phyloP scores from a whole-genome alignment of 1,140 invertebrate species.

The Daktulosphaira vitifoliae region DNA sequence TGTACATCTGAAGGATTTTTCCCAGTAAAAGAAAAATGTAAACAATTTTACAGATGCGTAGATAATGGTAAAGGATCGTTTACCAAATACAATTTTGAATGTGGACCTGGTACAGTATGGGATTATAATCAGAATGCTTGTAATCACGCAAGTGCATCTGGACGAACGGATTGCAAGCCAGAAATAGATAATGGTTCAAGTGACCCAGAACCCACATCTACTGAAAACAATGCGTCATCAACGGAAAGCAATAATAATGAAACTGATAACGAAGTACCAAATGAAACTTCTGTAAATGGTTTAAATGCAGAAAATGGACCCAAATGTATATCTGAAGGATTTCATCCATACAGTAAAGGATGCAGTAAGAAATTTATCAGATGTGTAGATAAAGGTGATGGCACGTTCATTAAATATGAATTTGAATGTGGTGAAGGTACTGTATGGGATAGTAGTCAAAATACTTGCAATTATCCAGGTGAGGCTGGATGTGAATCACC shows the following conservation, averaged over 20 bases:
- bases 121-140: constrained; percentile 51
- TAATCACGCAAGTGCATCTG: constrained; percentile 48
- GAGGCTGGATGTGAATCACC: constrained; percentile 34
- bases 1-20: constrained; percentile 49
- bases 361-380: constrained; percentile 57
- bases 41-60: constrained; percentile 59
- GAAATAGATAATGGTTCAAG: too few relatives aligned
- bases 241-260: constrained; percentile 6
- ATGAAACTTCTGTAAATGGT: not conserved
- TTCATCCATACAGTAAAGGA: constrained; percentile 50
- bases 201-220: constrained; percentile 8
- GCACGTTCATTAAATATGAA: constrained; percentile 51
- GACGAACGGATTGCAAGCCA: too few relatives aligned
- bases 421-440: constrained; percentile 58
- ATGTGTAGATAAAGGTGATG: constrained; percentile 53
- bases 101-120: constrained; percentile 58
- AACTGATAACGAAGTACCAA: not conserved
- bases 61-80: constrained; percentile 50
- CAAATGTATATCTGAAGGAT: constrained; percentile 45
- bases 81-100: constrained; percentile 53
- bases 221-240: constrained; percentile 18
- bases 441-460: constrained; percentile 53
- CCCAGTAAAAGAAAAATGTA: constrained; percentile 51
- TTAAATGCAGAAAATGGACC: not conserved
- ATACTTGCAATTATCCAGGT: constrained; percentile 54